A percentile compares a stretch with the other conserved stretches of the same genome.
Conservation (phyloP, 2,797 vertebrate genomes). For the Helarctos malayanus region DNA sequence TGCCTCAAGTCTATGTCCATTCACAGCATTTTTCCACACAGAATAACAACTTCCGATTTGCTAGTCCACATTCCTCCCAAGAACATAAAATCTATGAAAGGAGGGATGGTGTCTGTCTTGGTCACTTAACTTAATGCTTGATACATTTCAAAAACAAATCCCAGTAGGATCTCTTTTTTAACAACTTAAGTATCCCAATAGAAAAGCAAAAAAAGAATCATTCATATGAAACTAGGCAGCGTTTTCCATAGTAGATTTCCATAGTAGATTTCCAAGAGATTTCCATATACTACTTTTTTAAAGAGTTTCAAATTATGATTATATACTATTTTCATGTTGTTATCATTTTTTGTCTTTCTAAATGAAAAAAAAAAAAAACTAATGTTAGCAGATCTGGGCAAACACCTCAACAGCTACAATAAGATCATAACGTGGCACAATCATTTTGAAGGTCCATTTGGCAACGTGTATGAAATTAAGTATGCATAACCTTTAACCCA, state of each 20-base stretch:
- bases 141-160: slow-evolving; percentile 22
- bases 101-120: background rate
- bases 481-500: background rate
- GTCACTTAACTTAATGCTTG: background rate
- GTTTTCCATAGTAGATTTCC: too few relatives aligned
- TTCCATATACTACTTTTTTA: background rate
- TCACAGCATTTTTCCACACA: background rate
- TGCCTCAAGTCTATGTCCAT: background rate
- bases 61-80: background rate
- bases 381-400: background rate
- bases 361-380: background rate
- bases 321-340: background rate
- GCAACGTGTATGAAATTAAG: background rate
- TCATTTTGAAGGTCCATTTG: background rate
- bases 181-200: background rate
- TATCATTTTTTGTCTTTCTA: background rate
- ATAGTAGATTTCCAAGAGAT: background rate
- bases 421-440: background rate
- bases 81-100: background rate
- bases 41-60: background rate
- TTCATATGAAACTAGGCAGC: background rate
- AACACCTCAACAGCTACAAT: background rate
- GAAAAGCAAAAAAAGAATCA: slow-evolving; percentile 3
- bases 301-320: background rate
- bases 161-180: background rate